Evolutionary conservation across 2,888 invertebrate genomes (phyloP).

Genomic region (Alsophila aescularia): DNA sequence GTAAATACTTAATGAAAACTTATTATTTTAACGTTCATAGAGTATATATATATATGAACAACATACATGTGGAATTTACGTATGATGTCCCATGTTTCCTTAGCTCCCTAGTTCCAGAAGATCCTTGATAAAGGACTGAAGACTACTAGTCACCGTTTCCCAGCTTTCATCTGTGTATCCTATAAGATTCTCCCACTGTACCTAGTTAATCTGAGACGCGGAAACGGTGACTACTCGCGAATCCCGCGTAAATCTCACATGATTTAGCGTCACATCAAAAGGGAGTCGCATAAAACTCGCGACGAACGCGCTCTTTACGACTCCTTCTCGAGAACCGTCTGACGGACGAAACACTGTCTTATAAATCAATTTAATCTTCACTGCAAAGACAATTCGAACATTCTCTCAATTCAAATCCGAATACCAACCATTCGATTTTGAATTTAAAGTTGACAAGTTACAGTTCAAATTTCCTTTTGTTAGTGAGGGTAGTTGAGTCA

Average conservation of each 20-base stretch:
- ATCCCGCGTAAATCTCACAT: slow-evolving; percentile 60
- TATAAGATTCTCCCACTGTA: background rate
- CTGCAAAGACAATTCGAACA: slow-evolving; percentile 73
- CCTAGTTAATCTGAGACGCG: slow-evolving; percentile 41
- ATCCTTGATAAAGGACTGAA: too few species aligned
- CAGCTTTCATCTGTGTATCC: too few species aligned
- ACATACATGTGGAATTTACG: too few species aligned
- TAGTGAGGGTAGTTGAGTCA: slow-evolving; percentile 37
- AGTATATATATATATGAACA: too few species aligned
- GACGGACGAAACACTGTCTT: slow-evolving; percentile 67
- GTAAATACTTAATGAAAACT: too few species aligned
- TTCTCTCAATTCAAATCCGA: slow-evolving; percentile 38
- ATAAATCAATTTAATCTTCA: slow-evolving; percentile 79
- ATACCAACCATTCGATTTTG: slow-evolving; percentile 13
- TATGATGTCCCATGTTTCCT: too few species aligned
- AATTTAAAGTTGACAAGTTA: slow-evolving; percentile 20
- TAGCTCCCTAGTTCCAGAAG: too few species aligned
- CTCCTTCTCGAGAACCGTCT: slow-evolving; percentile 63
- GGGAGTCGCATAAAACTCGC: slow-evolving; percentile 54
- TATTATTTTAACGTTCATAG: too few species aligned
- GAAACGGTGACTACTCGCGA: slow-evolving; percentile 48
- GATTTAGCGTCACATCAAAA: slow-evolving; percentile 72
- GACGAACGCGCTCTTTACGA: slow-evolving; percentile 69
- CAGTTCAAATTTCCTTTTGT: slow-evolving; percentile 34
- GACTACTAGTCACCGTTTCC: too few species aligned